Evolutionary conservation across 2,113 vertebrate species (phyloP).

Genomic region (Sinocyclocheilus grahami): DNA sequence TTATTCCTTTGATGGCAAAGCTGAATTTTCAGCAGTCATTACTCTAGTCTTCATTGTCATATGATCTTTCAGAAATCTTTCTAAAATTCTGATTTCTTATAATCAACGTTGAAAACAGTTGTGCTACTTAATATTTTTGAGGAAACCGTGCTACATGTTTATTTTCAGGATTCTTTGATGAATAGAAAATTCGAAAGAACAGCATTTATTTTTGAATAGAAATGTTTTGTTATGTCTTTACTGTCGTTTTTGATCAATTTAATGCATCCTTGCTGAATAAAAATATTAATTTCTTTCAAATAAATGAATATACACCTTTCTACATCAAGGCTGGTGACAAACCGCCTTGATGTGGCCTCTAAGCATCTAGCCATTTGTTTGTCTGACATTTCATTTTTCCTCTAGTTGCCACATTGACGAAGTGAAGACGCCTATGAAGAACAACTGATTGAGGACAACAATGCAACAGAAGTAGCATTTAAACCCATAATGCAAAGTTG

Average conservation of each 20-base stretch:
- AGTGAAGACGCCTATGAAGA: constrained; percentile 2
- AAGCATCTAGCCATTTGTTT: background rate
- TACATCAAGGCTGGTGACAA: background rate
- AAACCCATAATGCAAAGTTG: constrained; percentile 37
- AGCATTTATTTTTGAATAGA: background rate
- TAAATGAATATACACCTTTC: background rate
- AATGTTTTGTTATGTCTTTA: background rate
- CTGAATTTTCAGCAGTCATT: background rate
- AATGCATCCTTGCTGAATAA: background rate
- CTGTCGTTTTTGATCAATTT: background rate
- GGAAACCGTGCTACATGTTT: background rate
- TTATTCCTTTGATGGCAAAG: background rate
- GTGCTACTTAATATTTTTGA: background rate
- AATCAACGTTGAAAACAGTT: background rate
- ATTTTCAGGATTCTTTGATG: background rate
- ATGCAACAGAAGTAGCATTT: constrained; percentile 34
- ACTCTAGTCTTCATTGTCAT: background rate
- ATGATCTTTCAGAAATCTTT: background rate
- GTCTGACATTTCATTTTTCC: constrained; percentile 7
- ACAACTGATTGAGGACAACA: constrained; percentile 14
- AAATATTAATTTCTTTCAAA: background rate
- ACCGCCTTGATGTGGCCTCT: background rate
- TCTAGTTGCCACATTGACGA: constrained; percentile 24
- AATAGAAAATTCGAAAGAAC: background rate
- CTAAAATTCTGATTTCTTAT: background rate